Evolutionary conservation across 1,140 invertebrate genomes (phyloP).

Genomic region (Saccostrea glomerata): DNA sequence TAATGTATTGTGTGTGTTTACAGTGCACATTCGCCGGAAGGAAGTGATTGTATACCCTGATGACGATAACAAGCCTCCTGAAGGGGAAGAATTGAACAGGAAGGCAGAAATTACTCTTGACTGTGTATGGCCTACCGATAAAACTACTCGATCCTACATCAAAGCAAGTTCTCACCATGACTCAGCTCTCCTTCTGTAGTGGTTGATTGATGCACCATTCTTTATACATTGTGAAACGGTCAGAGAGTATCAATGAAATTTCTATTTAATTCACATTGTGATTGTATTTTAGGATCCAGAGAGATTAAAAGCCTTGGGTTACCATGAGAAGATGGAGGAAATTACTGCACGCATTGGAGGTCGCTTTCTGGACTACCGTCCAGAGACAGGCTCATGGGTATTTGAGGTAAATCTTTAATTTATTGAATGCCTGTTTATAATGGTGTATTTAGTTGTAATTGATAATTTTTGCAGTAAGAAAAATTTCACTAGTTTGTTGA

Average conservation of each 20-base stretch:
- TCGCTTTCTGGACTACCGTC: slow-evolving; percentile 95
- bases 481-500: background rate
- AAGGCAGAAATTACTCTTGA: slow-evolving; percentile 94
- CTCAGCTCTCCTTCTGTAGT: background rate
- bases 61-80: slow-evolving; percentile 85
- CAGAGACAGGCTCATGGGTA: slow-evolving; percentile 97
- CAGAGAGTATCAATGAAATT: background rate
- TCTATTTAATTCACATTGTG: background rate
- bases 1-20: slow-evolving; percentile 48
- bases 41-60: slow-evolving; percentile 85
- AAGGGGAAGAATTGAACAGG: slow-evolving; percentile 93
- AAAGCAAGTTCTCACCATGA: slow-evolving; percentile 80
- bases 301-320: slow-evolving; percentile 89
- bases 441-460: background rate
- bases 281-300: slow-evolving; percentile 82
- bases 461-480: background rate
- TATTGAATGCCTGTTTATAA: background rate
- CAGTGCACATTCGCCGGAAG: slow-evolving; percentile 84
- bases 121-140: slow-evolving; percentile 95
- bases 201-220: background rate
- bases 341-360: slow-evolving; percentile 92
- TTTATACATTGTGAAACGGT: no score
- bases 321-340: slow-evolving; percentile 90
- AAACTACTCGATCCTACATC: slow-evolving; percentile 88
- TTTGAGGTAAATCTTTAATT: slow-evolving; percentile 82